Evolutionary conservation across 2,113 vertebrate species (phyloP).

Genomic region (Plotosus lineatus): DNA sequence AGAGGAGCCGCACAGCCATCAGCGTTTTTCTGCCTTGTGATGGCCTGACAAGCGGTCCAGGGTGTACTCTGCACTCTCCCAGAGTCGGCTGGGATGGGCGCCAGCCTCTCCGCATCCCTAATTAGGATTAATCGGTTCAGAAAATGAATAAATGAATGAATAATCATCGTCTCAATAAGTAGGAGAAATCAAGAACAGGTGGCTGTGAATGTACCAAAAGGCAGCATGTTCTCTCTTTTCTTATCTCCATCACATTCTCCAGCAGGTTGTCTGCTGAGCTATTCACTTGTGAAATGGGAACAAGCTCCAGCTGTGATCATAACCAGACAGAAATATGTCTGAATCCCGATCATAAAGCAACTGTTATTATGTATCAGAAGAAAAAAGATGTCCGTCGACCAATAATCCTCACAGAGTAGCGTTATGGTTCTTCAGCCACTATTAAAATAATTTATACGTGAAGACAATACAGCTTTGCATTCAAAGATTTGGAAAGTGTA

Average conservation of each 20-base stretch:
- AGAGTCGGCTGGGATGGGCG: too few relatives aligned
- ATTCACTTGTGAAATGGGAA: constrained; percentile 36
- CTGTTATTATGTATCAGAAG: constrained; percentile 7
- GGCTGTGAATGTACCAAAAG: constrained; percentile 23
- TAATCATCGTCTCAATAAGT: too few relatives aligned
- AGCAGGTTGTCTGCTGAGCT: constrained; percentile 18
- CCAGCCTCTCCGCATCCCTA: too few relatives aligned
- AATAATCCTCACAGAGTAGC: constrained; percentile 2
- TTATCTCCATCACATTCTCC: not conserved
- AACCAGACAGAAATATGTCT: constrained; percentile 18
- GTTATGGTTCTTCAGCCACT: constrained; percentile 4
- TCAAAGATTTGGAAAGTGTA: not conserved
- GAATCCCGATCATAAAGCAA: constrained; percentile 39
- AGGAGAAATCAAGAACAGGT: constrained; percentile 16
- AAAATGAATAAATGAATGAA: too few relatives aligned
- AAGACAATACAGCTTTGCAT: not conserved
- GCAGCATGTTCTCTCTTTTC: constrained; percentile 36
- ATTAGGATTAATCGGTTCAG: too few relatives aligned
- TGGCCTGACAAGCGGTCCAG: too few relatives aligned
- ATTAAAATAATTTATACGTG: constrained; percentile 28
- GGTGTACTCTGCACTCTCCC: too few relatives aligned
- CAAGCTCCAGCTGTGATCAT: constrained; percentile 37
- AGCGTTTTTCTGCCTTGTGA: too few relatives aligned
- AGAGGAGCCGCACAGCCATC: too few relatives aligned
- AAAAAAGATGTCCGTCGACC: constrained; percentile 12